phyloP scores from a whole-genome alignment of 2,797 vertebrate genomes.

The Hirundo rustica region DNA sequence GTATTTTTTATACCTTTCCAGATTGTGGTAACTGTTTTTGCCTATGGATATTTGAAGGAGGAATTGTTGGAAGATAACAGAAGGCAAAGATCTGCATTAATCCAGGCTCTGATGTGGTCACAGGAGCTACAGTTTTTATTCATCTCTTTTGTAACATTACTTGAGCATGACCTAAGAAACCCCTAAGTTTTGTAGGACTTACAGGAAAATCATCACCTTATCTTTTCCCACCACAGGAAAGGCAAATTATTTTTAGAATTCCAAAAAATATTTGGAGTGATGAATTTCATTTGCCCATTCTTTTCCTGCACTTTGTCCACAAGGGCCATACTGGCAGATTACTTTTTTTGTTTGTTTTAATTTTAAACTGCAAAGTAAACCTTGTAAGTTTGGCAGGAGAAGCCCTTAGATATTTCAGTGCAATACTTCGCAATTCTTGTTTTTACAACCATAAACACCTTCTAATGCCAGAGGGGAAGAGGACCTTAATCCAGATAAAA shows the following conservation, averaged over 20 bases:
- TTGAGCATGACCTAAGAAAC: not conserved
- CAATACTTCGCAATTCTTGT: conserved; percentile 70
- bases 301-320: not conserved
- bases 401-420: conserved; percentile 55
- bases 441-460: conserved; percentile 75
- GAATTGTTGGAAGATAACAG: not conserved
- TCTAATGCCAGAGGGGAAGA: conserved; percentile 68
- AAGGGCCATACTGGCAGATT: not conserved
- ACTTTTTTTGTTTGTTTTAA: not conserved
- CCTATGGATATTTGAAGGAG: not conserved
- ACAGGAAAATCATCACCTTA: not conserved
- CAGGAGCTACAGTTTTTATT: not conserved
- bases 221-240: not conserved
- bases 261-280: not conserved
- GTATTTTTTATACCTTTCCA: not conserved
- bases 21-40: conserved; percentile 29
- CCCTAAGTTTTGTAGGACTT: not conserved
- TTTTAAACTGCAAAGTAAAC: conserved; percentile 38
- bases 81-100: not conserved
- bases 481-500: conserved; percentile 76
- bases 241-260: not conserved
- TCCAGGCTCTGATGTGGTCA: not conserved
- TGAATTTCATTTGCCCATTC: not conserved
- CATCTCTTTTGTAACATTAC: not conserved
- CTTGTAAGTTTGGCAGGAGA: conserved; percentile 42